Conservation (phyloP, 2,113 vertebrate genomes). For the Ictalurus furcatus region DNA sequence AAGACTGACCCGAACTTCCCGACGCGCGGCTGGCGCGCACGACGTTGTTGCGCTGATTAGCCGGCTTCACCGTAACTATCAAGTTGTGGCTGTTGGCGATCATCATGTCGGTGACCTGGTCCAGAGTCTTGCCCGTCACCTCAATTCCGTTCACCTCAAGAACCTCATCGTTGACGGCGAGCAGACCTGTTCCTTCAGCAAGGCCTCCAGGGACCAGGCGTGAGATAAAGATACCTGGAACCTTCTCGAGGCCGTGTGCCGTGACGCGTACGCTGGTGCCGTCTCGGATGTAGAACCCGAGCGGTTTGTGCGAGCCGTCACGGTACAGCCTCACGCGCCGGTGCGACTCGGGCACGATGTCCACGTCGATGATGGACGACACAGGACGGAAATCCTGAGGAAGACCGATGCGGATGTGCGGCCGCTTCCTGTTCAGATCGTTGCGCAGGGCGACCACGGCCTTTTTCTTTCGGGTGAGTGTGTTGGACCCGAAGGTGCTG, state of each 20-base stretch:
- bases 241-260: slow-evolving; percentile 92
- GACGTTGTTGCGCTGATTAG: slow-evolving; percentile 96
- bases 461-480: slow-evolving; percentile 86
- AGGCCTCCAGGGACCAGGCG: slow-evolving; percentile 94
- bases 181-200: slow-evolving; percentile 93
- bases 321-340: slow-evolving; percentile 90
- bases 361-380: slow-evolving; percentile 97
- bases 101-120: slow-evolving; percentile 99
- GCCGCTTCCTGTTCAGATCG: slow-evolving; percentile 86
- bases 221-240: slow-evolving; percentile 96
- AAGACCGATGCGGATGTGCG: slow-evolving; percentile 91
- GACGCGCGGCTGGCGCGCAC: slow-evolving; percentile 87
- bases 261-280: slow-evolving; percentile 94
- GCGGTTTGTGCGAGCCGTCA: slow-evolving; percentile 91
- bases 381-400: slow-evolving; percentile 96
- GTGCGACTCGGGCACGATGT: slow-evolving; percentile 95
- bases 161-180: slow-evolving; percentile 98
- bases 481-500: slow-evolving; percentile 85
- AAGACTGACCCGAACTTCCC: slow-evolving; percentile 88
- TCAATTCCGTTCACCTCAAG: slow-evolving; percentile 99
- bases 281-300: slow-evolving; percentile 97
- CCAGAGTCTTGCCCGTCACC: slow-evolving; percentile 93
- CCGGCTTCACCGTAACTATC: slow-evolving; percentile 95
- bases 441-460: slow-evolving; percentile 86
- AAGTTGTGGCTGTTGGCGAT: slow-evolving; percentile 99